phyloP scores from a whole-genome alignment of 2,797 vertebrate genomes.

The Malacoraja senta region DNA sequence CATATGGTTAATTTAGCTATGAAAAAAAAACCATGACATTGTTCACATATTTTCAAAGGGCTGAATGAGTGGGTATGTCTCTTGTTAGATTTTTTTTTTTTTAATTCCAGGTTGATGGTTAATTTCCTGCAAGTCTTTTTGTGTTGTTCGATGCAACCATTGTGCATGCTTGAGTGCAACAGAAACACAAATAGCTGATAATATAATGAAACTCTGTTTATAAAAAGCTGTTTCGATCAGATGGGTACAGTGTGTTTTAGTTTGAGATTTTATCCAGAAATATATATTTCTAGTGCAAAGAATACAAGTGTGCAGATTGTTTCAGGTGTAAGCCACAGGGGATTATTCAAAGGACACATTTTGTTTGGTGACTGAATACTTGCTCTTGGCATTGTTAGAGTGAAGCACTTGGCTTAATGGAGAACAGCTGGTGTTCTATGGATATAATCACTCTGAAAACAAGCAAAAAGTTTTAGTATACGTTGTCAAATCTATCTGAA shows the following conservation, averaged over 20 bases:
- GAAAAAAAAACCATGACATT: neutral
- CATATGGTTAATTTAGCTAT: neutral
- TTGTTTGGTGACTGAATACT: constrained; percentile 64
- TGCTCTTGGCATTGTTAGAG: constrained; percentile 53
- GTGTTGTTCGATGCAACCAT: neutral
- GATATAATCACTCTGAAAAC: constrained; percentile 59
- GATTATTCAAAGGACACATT: constrained; percentile 59
- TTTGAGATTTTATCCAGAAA: constrained; percentile 45
- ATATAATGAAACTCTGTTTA: constrained; percentile 38
- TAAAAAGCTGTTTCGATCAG: constrained; percentile 39
- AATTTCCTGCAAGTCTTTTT: neutral
- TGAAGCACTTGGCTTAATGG: constrained; percentile 51
- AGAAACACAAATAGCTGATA: neutral
- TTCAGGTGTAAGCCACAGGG: constrained; percentile 63
- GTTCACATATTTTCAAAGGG: neutral
- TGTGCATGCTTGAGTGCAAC: neutral
- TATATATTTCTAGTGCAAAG: constrained; percentile 46
- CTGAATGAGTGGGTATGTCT: neutral
- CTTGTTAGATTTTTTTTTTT: neutral
- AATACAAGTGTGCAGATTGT: constrained; percentile 62
- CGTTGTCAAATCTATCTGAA: constrained; percentile 59
- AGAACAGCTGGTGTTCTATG: constrained; percentile 62
- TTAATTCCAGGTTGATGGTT: neutral
- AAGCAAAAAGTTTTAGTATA: constrained; percentile 56
- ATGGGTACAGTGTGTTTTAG: constrained; percentile 47